These are phyloP conservation scores for Luehdorfia chinensis DNA, from an alignment of 1,140 invertebrate genomes.

Conservation along the genomic window DNA sequence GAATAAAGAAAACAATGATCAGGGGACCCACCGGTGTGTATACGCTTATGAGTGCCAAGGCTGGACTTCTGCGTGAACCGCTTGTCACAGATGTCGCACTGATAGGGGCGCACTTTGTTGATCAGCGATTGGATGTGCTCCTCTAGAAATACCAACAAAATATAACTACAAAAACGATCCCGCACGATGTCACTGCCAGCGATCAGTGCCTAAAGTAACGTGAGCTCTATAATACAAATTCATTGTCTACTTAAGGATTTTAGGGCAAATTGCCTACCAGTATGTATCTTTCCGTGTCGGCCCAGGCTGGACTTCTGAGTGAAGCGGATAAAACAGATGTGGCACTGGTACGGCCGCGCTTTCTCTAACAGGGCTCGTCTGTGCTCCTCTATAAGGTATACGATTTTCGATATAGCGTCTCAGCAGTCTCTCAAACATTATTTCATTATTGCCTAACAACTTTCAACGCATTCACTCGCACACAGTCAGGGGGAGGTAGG, in stretches of 20 bases:
- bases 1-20: slow-evolving; percentile 62
- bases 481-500: slow-evolving; percentile 67
- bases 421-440: slow-evolving; percentile 51
- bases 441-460: slow-evolving; percentile 45
- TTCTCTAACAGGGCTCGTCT: slow-evolving; percentile 79
- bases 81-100: slow-evolving; percentile 87
- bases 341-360: slow-evolving; percentile 80
- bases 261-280: slow-evolving; percentile 77
- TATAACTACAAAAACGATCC: slow-evolving; percentile 63
- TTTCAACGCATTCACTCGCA: slow-evolving; percentile 50
- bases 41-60: slow-evolving; percentile 89
- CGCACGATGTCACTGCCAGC: slow-evolving; percentile 33
- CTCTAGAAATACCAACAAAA: slow-evolving; percentile 77
- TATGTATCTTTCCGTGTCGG: slow-evolving; percentile 77
- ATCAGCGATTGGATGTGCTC: slow-evolving; percentile 79
- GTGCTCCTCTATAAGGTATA: slow-evolving; percentile 78
- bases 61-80: slow-evolving; percentile 88
- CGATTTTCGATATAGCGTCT: slow-evolving; percentile 72
- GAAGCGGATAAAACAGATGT: slow-evolving; percentile 80
- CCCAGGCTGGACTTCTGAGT: slow-evolving; percentile 78
- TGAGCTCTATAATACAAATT: slow-evolving; percentile 61
- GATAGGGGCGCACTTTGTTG: slow-evolving; percentile 83
- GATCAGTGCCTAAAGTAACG: slow-evolving; percentile 56
- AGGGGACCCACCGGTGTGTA: slow-evolving; percentile 84
- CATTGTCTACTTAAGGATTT: slow-evolving; percentile 72